phyloP scores from a whole-genome alignment of 2,888 invertebrate genomes.

The Hypsopygia costalis region DNA sequence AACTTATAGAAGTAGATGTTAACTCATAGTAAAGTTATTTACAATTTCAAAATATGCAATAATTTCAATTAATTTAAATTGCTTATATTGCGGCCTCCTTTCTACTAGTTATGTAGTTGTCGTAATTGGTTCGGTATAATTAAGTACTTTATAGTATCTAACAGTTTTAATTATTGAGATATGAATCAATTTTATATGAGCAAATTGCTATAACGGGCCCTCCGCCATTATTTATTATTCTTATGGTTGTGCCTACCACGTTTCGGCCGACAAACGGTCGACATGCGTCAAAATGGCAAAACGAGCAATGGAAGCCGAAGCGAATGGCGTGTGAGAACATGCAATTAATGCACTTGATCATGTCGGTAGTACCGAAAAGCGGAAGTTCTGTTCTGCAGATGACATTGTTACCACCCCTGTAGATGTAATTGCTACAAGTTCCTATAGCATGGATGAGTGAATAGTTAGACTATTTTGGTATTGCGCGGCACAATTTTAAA shows the following conservation, averaged over 20 bases:
- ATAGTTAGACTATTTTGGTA: too few relatives aligned
- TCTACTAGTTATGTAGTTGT: too few relatives aligned
- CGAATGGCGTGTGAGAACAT: slow-evolving; percentile 26
- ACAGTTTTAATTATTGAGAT: not conserved
- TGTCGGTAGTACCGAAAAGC: slow-evolving; percentile 14
- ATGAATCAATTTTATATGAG: not conserved
- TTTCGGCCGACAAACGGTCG: not conserved
- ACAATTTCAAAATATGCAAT: not conserved
- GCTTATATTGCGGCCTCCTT: too few relatives aligned
- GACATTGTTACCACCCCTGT: slow-evolving; percentile 5
- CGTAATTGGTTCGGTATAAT: too few relatives aligned
- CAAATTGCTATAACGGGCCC: slow-evolving; percentile 1
- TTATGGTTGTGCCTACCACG: too few relatives aligned
- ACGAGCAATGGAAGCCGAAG: slow-evolving; percentile 5
- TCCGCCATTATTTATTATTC: too few relatives aligned
- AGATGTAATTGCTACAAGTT: slow-evolving; percentile 1
- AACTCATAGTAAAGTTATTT: not conserved
- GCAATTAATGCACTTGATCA: slow-evolving; percentile 30
- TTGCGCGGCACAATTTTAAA: too few relatives aligned
- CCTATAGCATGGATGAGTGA: too few relatives aligned
- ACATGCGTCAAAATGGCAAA: not conserved
- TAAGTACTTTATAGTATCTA: too few relatives aligned
- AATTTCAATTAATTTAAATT: not conserved
- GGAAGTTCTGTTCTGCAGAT: slow-evolving; percentile 22
- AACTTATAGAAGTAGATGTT: too few relatives aligned